Percentiles rank a stretch among this genome's conserved stretches.
These are phyloP conservation scores for Lysandra bellargus DNA, from an alignment of 2,888 invertebrate genomes.

Conservation along the genomic window DNA sequence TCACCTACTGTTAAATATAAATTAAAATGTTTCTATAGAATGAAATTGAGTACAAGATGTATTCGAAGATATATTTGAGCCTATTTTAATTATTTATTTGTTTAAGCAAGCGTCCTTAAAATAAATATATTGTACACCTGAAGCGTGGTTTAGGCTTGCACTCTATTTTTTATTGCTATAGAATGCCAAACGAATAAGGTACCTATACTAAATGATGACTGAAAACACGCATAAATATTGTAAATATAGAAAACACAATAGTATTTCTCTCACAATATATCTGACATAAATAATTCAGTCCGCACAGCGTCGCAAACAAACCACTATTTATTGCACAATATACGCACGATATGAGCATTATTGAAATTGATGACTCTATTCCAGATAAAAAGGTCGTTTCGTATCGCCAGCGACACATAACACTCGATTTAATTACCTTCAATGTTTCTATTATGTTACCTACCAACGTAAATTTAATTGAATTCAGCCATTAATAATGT, in stretches of 20 bases:
- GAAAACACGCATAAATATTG: not conserved
- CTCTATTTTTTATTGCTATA: not conserved
- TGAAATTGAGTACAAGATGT: not conserved
- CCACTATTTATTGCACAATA: conserved; percentile 56
- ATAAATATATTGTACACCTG: not conserved
- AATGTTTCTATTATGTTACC: conserved; percentile 64
- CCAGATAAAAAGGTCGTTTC: conserved; percentile 71
- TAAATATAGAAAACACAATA: not conserved
- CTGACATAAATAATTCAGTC: conserved; percentile 39
- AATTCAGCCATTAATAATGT: conserved; percentile 18
- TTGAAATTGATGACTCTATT: conserved; percentile 76
- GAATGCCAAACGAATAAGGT: not conserved
- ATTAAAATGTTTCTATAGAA: not conserved
- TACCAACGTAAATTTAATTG: conserved; percentile 37
- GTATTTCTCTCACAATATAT: conserved; percentile 18
- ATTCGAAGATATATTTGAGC: no score
- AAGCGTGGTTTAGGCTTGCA: not conserved
- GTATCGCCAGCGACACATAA: conserved; percentile 69
- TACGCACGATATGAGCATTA: conserved; percentile 63
- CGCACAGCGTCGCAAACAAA: conserved; percentile 56
- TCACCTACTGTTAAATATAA: no score
- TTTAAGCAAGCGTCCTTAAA: not conserved
- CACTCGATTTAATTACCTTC: conserved; percentile 72
- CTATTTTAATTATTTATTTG: not conserved
- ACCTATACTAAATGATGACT: not conserved